These are phyloP conservation scores for Xenopus borealis DNA, from an alignment of 2,113 vertebrate species.

Conservation along the genomic window DNA sequence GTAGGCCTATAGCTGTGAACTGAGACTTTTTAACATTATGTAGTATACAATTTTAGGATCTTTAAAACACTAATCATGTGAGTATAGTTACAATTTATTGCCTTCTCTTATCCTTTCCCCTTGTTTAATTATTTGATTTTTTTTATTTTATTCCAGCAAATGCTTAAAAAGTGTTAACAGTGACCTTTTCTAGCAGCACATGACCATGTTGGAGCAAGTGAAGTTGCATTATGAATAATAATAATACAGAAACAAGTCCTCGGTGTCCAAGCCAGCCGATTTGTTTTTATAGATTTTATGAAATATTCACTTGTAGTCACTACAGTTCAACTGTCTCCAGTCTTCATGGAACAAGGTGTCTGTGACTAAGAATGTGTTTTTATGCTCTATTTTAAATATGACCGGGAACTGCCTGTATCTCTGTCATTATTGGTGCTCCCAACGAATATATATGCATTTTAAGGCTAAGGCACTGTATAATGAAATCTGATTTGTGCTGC, in stretches of 20 bases:
- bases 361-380: neutral
- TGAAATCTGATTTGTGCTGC: neutral
- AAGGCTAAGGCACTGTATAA: neutral
- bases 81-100: conserved; percentile 59
- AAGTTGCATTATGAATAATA: too few species aligned
- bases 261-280: neutral
- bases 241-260: too few species aligned
- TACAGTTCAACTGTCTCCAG: too few species aligned
- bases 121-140: neutral
- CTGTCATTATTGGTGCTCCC: conserved; percentile 32
- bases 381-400: neutral
- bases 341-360: too few species aligned
- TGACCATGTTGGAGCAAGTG: conserved; percentile 58
- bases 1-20: conserved; percentile 94
- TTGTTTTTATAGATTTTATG: neutral
- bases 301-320: too few species aligned
- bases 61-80: conserved; percentile 67
- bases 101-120: conserved; percentile 28
- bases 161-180: conserved; percentile 52
- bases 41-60: conserved; percentile 68
- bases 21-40: conserved; percentile 81
- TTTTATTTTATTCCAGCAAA: conserved; percentile 54
- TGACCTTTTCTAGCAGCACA: conserved; percentile 47
- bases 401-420: neutral
- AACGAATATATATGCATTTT: conserved; percentile 2